Evolutionary conservation across 30 jellyfish, hydroid and myxozoan species (phyloP), one percentile per base, ranked within the genome.

Genomic region (Euphysa ruthae): DNA sequence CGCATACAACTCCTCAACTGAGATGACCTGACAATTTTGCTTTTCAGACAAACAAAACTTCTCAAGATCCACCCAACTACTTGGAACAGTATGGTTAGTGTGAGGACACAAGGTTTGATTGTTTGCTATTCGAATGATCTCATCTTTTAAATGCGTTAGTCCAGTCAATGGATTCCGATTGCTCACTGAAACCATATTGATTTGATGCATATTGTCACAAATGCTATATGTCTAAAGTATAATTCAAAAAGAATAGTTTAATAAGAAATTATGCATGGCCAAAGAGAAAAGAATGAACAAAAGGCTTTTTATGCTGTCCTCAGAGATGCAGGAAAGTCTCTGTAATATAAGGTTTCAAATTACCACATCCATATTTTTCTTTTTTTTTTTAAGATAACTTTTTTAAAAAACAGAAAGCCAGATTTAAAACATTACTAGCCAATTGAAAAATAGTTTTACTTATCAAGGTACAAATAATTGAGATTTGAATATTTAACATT

Each of bases 11-110:
- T 73, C 79, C 12, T 72, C 74, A 1, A 57, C 27, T 20, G 70
- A 30, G 46, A 84, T 34, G 32, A 77, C 50, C 13, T 90, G 93
- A 0, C 71, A 21, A 22, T 34, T 61, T 50, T 38, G 23, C 26
- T 69, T 31, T 61, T 70, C 31, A 1, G 50, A 24, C 21, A 63
- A n/a, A 38, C 93, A 18, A 7, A 70, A 22, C 29, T 78, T 68
- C 62, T 85, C 94, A 27, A 85, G 61, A 22, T 43, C 21, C 22
- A 71, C 20, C 94, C 94, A 85, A 25, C 69, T 77, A 16, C 58
- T 63, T 27, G 94, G 94, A 35, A 85, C 74, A 55, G 64, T 46
- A 30, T 74, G 68, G 23, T 72, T 52, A 15, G 72, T 89, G 28
- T 71, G 27, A 5, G 94, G 96, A 55, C 83, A 69, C 29, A 85